Conservation (phyloP, 2,113 vertebrate species). For the Atrichornis clamosus region DNA sequence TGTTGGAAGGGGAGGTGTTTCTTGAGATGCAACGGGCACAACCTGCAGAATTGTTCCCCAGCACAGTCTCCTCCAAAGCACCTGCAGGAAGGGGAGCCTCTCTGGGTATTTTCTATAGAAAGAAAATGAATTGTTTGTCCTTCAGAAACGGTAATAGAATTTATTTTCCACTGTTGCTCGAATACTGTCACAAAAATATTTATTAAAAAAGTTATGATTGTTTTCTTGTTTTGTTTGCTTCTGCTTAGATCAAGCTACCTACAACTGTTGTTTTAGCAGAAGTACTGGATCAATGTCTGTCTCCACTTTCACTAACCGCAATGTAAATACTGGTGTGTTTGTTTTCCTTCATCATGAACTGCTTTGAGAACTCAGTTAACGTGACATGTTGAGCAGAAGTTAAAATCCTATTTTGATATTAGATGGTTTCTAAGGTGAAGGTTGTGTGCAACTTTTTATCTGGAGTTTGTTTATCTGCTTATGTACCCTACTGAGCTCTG, state of each 20-base stretch:
- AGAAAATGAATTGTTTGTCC: background rate
- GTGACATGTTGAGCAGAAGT: background rate
- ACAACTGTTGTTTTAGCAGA: background rate
- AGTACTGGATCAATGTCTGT: background rate
- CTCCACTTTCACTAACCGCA: background rate
- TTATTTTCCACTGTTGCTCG: background rate
- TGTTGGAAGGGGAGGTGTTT: background rate
- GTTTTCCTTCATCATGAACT: background rate
- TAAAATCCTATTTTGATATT: background rate
- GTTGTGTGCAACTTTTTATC: background rate
- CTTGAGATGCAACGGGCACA: background rate
- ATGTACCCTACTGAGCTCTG: background rate
- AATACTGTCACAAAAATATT: background rate
- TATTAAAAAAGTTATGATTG: background rate
- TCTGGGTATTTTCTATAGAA: background rate
- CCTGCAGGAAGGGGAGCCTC: background rate
- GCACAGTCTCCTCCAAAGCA: background rate
- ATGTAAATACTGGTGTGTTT: background rate
- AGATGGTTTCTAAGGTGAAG: background rate
- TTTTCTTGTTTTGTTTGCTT: background rate
- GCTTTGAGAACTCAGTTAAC: background rate
- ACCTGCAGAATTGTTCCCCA: rapidly evolving
- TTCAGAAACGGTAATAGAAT: background rate
- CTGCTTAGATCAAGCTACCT: background rate
- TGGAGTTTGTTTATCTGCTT: background rate